phyloP scores from a whole-genome alignment of 2,888 invertebrate species.

The Diplazon laetatorius region DNA sequence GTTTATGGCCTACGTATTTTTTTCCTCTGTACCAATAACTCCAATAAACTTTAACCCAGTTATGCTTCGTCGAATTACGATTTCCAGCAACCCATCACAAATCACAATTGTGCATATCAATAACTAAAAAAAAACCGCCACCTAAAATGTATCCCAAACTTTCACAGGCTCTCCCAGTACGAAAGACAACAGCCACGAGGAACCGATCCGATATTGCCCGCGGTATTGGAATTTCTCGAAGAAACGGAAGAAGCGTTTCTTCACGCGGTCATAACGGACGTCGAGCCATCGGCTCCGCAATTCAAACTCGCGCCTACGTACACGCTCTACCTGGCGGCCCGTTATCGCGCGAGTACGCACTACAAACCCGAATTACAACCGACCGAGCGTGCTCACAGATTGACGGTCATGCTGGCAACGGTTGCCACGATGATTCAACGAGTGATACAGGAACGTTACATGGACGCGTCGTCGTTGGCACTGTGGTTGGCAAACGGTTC shows the following conservation, averaged over 20 bases:
- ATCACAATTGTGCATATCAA: not conserved
- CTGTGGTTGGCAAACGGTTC: slow-evolving; percentile 99
- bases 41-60: no score
- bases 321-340: slow-evolving; percentile 96
- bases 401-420: slow-evolving; percentile 95
- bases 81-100: not conserved
- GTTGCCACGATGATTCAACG: slow-evolving; percentile 94
- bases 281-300: slow-evolving; percentile 94
- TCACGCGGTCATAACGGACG: slow-evolving; percentile 92
- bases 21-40: no score
- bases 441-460: slow-evolving; percentile 93
- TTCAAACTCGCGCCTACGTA: slow-evolving; percentile 99
- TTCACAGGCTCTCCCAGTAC: slow-evolving; percentile 80
- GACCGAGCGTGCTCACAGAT: slow-evolving; percentile 94
- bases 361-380: slow-evolving; percentile 96
- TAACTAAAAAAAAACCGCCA: no score
- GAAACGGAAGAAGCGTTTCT: slow-evolving; percentile 97
- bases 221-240: slow-evolving; percentile 96
- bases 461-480: slow-evolving; percentile 93
- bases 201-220: slow-evolving; percentile 95
- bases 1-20: no score
- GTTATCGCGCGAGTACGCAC: slow-evolving; percentile 96
- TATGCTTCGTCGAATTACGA: no score
- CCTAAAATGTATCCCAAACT: no score
- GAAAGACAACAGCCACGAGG: slow-evolving; percentile 87